phyloP scores from a whole-genome alignment of 1,140 invertebrate species.

The Hyles vespertilio region DNA sequence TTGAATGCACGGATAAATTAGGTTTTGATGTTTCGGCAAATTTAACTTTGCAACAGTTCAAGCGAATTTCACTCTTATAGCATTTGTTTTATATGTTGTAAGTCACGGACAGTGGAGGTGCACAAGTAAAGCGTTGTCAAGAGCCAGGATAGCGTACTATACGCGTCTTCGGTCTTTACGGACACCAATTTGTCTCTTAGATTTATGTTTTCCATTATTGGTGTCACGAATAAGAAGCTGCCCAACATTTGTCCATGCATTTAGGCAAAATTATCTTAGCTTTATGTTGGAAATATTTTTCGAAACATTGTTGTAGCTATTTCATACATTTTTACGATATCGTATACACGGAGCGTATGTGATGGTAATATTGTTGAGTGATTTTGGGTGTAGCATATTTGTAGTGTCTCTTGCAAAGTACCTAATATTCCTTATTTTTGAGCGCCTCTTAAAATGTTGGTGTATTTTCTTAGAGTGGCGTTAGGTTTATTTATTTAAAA shows the following conservation, averaged over 20 bases:
- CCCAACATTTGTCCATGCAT: conserved; percentile 1
- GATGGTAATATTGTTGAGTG: too few relatives aligned
- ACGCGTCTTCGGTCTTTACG: conserved; percentile 30
- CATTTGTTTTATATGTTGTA: conserved; percentile 1
- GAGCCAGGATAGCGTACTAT: conserved; percentile 28
- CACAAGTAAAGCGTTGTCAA: conserved; percentile 32
- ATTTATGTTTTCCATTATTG: conserved; percentile 42
- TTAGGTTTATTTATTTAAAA: too few relatives aligned
- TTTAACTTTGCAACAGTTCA: neutral
- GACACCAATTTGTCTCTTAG: conserved; percentile 36
- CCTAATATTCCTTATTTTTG: too few relatives aligned
- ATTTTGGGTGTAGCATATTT: too few relatives aligned
- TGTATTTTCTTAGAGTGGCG: too few relatives aligned
- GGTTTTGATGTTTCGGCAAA: conserved; percentile 3
- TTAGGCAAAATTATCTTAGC: neutral
- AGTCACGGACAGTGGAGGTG: neutral
- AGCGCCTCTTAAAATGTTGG: too few relatives aligned
- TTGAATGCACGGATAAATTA: neutral
- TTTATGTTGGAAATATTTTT: too few relatives aligned
- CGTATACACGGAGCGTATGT: too few relatives aligned
- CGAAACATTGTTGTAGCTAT: too few relatives aligned
- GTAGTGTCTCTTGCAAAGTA: too few relatives aligned
- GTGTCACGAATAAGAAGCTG: conserved; percentile 16
- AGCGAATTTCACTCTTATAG: conserved; percentile 13
- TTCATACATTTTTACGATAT: too few relatives aligned